These are phyloP conservation scores for Hyposoter didymator DNA, from an alignment of 2,888 invertebrate genomes.

Conservation along the genomic window DNA sequence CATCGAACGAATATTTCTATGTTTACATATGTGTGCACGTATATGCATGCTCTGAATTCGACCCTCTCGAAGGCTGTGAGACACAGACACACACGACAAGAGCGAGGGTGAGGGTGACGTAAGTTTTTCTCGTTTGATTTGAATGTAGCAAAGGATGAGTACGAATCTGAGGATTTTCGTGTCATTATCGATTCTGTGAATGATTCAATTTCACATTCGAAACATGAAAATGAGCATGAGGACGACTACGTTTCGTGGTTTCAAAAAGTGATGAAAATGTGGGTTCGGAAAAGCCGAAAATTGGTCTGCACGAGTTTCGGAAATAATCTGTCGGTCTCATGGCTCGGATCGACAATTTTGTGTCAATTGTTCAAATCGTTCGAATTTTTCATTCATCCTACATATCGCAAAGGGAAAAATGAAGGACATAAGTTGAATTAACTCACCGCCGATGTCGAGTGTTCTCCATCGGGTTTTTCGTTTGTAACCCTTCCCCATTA, in stretches of 20 bases:
- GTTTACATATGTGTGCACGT: neutral
- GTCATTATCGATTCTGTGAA: neutral
- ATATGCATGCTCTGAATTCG: constrained; percentile 46
- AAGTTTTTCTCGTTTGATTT: constrained; percentile 38
- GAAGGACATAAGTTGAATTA: constrained; percentile 19
- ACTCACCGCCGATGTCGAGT: constrained; percentile 86
- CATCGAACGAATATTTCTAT: neutral
- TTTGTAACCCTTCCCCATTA: constrained; percentile 86
- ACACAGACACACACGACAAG: neutral
- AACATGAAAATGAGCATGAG: neutral
- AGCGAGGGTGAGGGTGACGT: constrained; percentile 53
- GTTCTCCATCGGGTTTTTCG: constrained; percentile 88
- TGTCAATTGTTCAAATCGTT: neutral
- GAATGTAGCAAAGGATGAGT: neutral
- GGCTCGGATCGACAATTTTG: neutral
- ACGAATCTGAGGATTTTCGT: constrained; percentile 7
- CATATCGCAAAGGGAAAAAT: neutral
- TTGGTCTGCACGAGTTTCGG: neutral
- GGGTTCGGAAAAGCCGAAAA: neutral
- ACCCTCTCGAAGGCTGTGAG: constrained; percentile 59
- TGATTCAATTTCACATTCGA: neutral
- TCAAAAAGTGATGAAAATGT: neutral
- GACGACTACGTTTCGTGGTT: neutral
- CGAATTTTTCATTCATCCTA: neutral
- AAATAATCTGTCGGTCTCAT: neutral